These are phyloP conservation scores for Pachypanchax playfairii DNA, from an alignment of 2,113 vertebrate genomes.

Conservation along the genomic window DNA sequence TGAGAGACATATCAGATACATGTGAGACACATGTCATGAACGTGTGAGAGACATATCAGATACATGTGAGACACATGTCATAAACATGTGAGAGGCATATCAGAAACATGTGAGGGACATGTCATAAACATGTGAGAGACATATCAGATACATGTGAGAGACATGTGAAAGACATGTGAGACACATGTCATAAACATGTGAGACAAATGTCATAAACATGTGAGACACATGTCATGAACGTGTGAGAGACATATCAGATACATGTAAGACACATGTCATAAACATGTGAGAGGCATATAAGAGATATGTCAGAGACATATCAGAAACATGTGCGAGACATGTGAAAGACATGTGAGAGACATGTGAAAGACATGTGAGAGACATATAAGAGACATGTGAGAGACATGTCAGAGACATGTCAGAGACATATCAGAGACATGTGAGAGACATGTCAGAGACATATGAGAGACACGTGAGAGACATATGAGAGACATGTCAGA, in stretches of 20 bases:
- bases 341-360: constrained; percentile 20
- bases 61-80: neutral
- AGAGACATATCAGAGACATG: constrained; percentile 20
- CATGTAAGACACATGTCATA: no score
- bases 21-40: no score
- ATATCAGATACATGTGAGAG: constrained; percentile 25
- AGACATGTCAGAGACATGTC: constrained; percentile 6
- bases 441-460: constrained; percentile 19
- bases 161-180: no score
- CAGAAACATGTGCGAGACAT: constrained; percentile 14
- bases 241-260: constrained; percentile 26
- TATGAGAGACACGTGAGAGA: constrained; percentile 19
- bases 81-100: constrained; percentile 11
- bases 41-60: constrained; percentile 26
- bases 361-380: constrained; percentile 22
- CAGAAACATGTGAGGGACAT: constrained; percentile 20
- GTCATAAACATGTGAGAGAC: constrained; percentile 21
- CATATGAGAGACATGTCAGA: constrained; percentile 22
- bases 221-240: no score
- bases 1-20: no score
- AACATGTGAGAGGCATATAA: constrained; percentile 31
- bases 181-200: no score
- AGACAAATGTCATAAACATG: no score
- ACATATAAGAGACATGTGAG: constrained; percentile 8
- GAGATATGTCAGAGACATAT: constrained; percentile 25